A percentile compares a stretch with the other conserved stretches of the same genome.
phyloP scores from a whole-genome alignment of 2,113 vertebrate species.

The Anseranas semipalmata region DNA sequence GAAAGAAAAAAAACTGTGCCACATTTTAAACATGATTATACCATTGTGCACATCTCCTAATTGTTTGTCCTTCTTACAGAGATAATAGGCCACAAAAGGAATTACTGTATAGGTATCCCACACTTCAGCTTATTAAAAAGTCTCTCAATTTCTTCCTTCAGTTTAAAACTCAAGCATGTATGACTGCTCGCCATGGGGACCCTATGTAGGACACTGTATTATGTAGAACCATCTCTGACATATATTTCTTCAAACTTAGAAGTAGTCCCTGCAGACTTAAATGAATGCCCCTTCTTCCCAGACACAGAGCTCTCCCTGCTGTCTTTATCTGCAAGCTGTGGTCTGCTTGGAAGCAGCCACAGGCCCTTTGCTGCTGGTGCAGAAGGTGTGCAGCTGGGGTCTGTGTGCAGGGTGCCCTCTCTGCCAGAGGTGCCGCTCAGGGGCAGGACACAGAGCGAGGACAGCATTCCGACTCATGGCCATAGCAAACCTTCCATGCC shows the following conservation, averaged over 20 bases:
- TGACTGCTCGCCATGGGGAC: background rate
- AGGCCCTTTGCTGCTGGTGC: background rate
- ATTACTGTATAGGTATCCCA: background rate
- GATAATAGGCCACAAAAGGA: background rate
- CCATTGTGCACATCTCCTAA: accelerated
- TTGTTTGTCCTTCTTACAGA: background rate
- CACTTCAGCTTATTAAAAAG: background rate
- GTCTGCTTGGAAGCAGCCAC: background rate
- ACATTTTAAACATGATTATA: background rate
- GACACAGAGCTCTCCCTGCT: accelerated
- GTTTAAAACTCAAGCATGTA: background rate
- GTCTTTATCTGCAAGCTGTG: background rate
- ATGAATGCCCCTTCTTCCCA: background rate
- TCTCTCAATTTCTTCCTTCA: background rate
- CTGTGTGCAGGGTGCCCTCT: background rate
- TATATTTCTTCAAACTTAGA: background rate
- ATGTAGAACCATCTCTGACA: background rate
- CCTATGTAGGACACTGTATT: background rate
- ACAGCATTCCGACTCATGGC: background rate
- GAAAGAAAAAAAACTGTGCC: background rate
- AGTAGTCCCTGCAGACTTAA: background rate
- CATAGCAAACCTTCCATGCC: accelerated
- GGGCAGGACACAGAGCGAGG: accelerated
- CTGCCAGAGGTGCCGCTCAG: background rate
- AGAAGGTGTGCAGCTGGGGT: background rate